Conservation (phyloP, 2,888 invertebrate species). For the Latrodectus elegans region DNA sequence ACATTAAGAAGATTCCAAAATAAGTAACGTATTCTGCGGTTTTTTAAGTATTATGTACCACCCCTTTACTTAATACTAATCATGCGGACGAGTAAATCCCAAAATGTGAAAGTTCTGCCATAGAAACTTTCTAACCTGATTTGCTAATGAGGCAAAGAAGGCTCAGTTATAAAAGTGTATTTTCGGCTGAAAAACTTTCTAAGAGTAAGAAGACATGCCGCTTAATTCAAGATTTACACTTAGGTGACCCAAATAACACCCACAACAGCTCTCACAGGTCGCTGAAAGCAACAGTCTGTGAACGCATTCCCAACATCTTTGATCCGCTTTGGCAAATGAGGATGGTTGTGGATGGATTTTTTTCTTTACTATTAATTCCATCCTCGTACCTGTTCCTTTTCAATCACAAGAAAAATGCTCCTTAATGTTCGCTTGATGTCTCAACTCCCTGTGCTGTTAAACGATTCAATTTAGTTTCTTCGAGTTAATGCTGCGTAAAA, state of each 20-base stretch:
- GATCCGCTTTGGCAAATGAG: background rate
- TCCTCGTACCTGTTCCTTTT: conserved; percentile 38
- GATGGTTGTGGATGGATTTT: conserved; percentile 20
- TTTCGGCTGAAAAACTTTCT: background rate
- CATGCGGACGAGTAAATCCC: too few species aligned
- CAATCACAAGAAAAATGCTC: conserved; percentile 9
- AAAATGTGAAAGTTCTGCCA: background rate
- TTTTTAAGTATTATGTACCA: too few species aligned
- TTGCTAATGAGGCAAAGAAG: conserved; percentile 17
- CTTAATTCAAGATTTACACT: conserved; percentile 27
- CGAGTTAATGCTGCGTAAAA: too few species aligned
- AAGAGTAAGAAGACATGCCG: background rate
- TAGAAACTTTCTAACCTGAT: conserved; percentile 10
- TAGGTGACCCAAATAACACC: conserved; percentile 45
- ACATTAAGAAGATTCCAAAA: too few species aligned
- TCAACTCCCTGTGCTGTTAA: background rate
- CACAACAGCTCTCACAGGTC: conserved; percentile 17
- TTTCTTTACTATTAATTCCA: background rate
- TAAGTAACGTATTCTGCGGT: too few species aligned
- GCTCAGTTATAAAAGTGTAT: background rate
- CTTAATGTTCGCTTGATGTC: conserved; percentile 10
- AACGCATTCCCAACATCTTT: conserved; percentile 41
- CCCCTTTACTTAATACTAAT: too few species aligned
- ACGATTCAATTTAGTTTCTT: too few species aligned
- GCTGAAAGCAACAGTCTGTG: conserved; percentile 37